Evolutionary conservation across 2,888 invertebrate genomes (phyloP).

Genomic region (Hartigia nigra): DNA sequence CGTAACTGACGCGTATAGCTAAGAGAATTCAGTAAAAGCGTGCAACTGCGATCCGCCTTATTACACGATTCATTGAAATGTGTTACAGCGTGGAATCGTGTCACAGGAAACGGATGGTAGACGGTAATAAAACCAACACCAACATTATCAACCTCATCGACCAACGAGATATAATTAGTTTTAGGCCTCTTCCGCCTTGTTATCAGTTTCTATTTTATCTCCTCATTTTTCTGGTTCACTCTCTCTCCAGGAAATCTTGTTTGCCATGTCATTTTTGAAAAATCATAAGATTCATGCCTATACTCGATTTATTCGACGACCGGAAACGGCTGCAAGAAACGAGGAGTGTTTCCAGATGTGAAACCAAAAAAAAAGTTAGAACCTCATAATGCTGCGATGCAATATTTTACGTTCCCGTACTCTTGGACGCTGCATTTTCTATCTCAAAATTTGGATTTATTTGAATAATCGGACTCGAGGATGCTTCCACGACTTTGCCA

Average conservation of each 20-base stretch:
- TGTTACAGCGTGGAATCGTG: neutral
- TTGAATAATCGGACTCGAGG: constrained; percentile 43
- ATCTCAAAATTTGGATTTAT: constrained; percentile 46
- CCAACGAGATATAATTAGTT: neutral
- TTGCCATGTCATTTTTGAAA: neutral
- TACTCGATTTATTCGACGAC: neutral
- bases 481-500: constrained; percentile 30
- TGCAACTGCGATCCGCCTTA: neutral
- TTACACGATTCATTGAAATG: neutral
- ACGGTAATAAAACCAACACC: neutral
- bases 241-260: constrained; percentile 7
- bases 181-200: neutral
- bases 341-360: neutral
- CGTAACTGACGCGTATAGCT: neutral
- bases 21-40: neutral
- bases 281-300: neutral
- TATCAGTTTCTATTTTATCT: neutral
- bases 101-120: neutral
- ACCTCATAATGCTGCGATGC: neutral
- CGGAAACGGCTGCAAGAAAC: neutral
- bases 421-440: constrained; percentile 48
- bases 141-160: neutral
- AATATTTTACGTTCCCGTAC: constrained; percentile 39
- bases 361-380: neutral
- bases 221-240: neutral